Base-by-base conservation (phyloP, 2,797 vertebrate genomes). In the Peromyscus melanophrys region DNA sequence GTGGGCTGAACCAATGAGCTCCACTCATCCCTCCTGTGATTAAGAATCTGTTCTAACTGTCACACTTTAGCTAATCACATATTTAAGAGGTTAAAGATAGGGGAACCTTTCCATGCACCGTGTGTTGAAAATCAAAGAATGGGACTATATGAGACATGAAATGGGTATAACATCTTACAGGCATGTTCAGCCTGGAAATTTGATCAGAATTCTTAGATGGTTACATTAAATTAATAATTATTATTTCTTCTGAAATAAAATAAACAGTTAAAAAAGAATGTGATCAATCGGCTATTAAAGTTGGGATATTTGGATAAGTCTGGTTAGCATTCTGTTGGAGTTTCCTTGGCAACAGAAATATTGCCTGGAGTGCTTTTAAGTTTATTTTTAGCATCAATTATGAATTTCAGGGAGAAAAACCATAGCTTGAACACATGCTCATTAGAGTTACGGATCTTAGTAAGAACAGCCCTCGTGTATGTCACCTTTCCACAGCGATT, bases 261-360 rank as follows among this genome's bases (percentile, higher is more conserved):
- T 6, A 9, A 16, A 71, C 37, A 1, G 37, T 29, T 59, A 83
- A 43, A 2, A 4, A 80, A 59, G 11, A 71, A 23, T 81, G 59
- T 85, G 77, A 85, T 3, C 13, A 92, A 76, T 2, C 69, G 16
- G 49, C 52, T 76, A 75, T 82, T 96, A 81, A 94, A 63, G 78
- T 6, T 65, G 34, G 14, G 40, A 7, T 85, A 81, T n/a, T 29
- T 89, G 61, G 75, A 86, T 46, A 55, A 84, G 8, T 16, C 2
- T 27, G 0, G 59, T 85, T 55, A 67, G 19, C 37, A 95, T 49
- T 61, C 67, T 43, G 34, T 61, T 49, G 43, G 1, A 40, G 34
- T 93, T 93, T 95, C 87, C 83, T 77, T 92, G 65, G 69, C 57
- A 94, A 40, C 23, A 80, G 46, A 73, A 49, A 40, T 43, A 55